These are phyloP conservation scores for Rhyacophila evoluta DNA, from an alignment of 2,888 invertebrate species.

Conservation along the genomic window DNA sequence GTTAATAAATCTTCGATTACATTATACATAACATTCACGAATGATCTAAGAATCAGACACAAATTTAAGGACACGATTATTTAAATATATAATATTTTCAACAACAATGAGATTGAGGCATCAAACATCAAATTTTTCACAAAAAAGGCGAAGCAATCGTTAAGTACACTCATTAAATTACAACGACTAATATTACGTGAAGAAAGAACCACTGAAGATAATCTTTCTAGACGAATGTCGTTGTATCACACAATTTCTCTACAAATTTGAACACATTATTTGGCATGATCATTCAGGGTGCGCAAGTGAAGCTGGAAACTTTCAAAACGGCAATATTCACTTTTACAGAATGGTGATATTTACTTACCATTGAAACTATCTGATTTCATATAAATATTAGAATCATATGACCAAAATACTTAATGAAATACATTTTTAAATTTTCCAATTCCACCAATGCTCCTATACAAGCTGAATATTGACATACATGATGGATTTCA, in stretches of 20 bases:
- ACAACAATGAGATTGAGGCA: slow-evolving; percentile 11
- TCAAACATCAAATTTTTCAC: not conserved
- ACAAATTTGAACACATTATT: not conserved
- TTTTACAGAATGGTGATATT: too few species aligned
- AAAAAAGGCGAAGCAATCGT: not conserved
- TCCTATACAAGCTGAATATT: too few species aligned
- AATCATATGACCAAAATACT: too few species aligned
- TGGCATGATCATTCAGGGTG: slow-evolving; percentile 4
- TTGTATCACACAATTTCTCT: not conserved
- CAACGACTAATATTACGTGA: not conserved
- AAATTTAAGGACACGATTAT: not conserved
- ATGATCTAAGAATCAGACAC: not conserved
- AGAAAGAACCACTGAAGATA: not conserved
- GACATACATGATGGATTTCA: too few species aligned
- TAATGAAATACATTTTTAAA: too few species aligned
- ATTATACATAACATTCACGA: not conserved
- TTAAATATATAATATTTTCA: too few species aligned
- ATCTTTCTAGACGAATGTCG: not conserved
- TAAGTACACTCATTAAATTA: not conserved
- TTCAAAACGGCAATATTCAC: too few species aligned
- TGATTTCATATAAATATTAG: too few species aligned
- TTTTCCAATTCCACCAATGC: too few species aligned
- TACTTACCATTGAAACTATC: too few species aligned
- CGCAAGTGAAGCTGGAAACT: too few species aligned
- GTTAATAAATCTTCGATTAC: too few species aligned